Evolutionary conservation across 2,888 invertebrate species (phyloP).

Genomic region (Heliconius cydno): DNA sequence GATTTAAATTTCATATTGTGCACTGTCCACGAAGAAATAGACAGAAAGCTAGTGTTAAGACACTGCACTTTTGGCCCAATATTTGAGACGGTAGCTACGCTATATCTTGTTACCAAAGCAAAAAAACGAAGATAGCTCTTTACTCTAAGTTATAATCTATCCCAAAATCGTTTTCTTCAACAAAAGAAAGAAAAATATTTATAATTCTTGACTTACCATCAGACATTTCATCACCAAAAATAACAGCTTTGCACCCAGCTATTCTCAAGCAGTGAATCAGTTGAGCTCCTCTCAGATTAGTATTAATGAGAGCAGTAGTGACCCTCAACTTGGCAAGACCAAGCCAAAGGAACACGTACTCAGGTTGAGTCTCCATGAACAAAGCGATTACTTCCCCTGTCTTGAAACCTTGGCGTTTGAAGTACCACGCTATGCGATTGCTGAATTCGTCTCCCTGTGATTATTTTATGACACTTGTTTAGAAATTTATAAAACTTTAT

Average conservation of each 20-base stretch:
- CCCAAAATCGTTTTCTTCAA: no score
- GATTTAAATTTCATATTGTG: no score
- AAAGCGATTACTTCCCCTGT: constrained; percentile 93
- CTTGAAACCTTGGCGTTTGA: constrained; percentile 78
- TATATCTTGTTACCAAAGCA: no score
- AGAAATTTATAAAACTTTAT: not conserved
- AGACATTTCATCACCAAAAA: constrained; percentile 87
- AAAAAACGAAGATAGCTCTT: no score
- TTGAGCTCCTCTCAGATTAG: constrained; percentile 90
- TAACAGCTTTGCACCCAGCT: constrained; percentile 89
- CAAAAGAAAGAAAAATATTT: not conserved
- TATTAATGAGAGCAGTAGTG: constrained; percentile 94
- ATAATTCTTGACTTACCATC: constrained; percentile 62
- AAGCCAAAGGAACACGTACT: constrained; percentile 94
- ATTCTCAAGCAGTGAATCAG: constrained; percentile 91
- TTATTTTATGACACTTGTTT: not conserved
- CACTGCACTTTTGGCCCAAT: no score
- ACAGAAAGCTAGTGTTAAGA: no score
- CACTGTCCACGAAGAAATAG: no score
- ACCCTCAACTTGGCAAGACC: constrained; percentile 94
- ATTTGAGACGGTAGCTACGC: no score
- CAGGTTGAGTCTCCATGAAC: constrained; percentile 94
- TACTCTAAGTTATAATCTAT: no score
- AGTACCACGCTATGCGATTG: constrained; percentile 83
- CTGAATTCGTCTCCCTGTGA: constrained; percentile 83